phyloP scores from a whole-genome alignment of 2,888 invertebrate species.

The Blastobasis adustella region DNA sequence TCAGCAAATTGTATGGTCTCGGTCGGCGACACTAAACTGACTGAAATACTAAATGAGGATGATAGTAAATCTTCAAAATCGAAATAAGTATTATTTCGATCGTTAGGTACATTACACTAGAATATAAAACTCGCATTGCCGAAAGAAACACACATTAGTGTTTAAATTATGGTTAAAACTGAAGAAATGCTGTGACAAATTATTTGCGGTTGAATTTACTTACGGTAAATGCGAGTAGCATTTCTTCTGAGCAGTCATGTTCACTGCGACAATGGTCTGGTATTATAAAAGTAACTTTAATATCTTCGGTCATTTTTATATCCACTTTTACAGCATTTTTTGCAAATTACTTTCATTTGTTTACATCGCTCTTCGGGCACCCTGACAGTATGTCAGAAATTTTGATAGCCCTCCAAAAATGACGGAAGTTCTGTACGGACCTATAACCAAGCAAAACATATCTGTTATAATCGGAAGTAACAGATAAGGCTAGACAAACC shows the following conservation, averaged over 20 bases:
- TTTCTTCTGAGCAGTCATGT: constrained; percentile 73
- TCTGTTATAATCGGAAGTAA: too few relatives aligned
- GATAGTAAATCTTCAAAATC: neutral
- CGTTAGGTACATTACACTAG: neutral
- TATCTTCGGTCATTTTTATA: constrained; percentile 48
- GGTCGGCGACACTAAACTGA: neutral
- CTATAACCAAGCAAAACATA: too few relatives aligned
- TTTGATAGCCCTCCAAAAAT: too few relatives aligned
- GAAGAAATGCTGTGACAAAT: neutral
- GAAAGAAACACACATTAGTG: neutral
- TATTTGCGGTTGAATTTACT: constrained; percentile 16
- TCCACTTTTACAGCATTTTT: neutral
- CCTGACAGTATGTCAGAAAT: too few relatives aligned
- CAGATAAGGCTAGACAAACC: too few relatives aligned
- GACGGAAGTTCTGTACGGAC: too few relatives aligned
- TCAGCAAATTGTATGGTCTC: neutral
- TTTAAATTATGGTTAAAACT: neutral
- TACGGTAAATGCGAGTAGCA: constrained; percentile 77
- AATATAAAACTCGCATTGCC: neutral
- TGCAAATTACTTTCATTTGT: neutral
- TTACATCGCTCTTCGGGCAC: neutral
- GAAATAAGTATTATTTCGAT: too few relatives aligned
- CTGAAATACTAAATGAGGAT: neutral
- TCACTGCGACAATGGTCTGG: constrained; percentile 59
- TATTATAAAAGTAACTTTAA: constrained; percentile 71